phyloP scores from a whole-genome alignment of 2,888 invertebrate genomes.

The Eutolmus rufibarbis region DNA sequence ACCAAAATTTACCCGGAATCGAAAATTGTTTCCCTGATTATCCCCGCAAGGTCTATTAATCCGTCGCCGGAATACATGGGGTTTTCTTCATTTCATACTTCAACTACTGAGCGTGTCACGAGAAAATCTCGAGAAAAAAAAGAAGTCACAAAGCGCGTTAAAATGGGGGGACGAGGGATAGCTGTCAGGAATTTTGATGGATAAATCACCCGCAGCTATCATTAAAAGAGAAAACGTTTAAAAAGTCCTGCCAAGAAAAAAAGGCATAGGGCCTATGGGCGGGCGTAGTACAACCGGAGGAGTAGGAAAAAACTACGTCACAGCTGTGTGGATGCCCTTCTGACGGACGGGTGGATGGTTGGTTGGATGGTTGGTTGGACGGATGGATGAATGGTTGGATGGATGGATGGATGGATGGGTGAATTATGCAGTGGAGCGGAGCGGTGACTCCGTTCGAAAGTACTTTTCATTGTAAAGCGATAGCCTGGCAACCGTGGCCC shows the following conservation, averaged over 20 bases:
- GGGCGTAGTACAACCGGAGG: background rate
- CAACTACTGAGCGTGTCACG: background rate
- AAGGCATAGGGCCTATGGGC: background rate
- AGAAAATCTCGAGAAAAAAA: background rate
- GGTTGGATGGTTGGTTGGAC: background rate
- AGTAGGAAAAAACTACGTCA: background rate
- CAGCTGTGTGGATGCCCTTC: background rate
- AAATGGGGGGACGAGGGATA: background rate
- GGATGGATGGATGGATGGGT: background rate
- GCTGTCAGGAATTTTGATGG: constrained; percentile 35
- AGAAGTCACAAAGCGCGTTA: background rate
- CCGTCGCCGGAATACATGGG: background rate
- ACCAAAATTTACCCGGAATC: background rate
- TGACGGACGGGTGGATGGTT: background rate
- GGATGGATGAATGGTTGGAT: background rate
- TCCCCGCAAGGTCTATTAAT: background rate
- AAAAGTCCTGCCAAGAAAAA: background rate
- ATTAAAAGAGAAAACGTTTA: constrained; percentile 9
- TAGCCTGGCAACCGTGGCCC: constrained; percentile 17
- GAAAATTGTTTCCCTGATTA: background rate
- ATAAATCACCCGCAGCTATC: constrained; percentile 35
- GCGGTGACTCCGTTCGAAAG: background rate
- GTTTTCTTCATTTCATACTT: background rate
- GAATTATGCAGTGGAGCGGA: constrained; percentile 15
- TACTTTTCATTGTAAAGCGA: constrained; percentile 32